phyloP scores from a whole-genome alignment of 2,113 vertebrate species.

The Sterrhoptilus dennistouni region DNA sequence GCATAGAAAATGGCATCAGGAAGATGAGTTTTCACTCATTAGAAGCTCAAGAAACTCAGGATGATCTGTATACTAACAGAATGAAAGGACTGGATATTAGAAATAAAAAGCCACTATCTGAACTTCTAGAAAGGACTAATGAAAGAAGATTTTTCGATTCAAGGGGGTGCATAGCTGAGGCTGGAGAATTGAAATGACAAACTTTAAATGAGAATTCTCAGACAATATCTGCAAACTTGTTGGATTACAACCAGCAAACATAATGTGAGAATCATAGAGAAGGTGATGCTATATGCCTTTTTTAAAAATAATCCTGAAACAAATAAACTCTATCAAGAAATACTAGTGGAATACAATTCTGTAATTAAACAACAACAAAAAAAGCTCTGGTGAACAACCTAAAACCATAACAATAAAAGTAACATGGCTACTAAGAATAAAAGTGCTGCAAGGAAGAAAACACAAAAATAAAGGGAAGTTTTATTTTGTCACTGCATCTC shows the following conservation, averaged over 20 bases:
- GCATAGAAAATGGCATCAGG: not conserved
- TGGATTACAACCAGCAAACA: not conserved
- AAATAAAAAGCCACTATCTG: not conserved
- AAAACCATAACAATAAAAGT: not conserved
- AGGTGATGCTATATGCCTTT: not conserved
- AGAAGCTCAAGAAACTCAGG: not conserved
- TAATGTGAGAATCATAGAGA: not conserved
- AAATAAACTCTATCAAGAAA: not conserved
- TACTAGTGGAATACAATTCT: not conserved
- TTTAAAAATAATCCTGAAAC: not conserved
- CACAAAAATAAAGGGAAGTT: not conserved
- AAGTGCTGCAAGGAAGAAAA: not conserved
- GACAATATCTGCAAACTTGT: not conserved
- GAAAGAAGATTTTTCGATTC: not conserved
- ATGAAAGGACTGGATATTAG: not conserved
- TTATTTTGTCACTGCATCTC: not conserved
- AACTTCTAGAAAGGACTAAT: not conserved
- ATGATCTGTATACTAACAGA: not conserved
- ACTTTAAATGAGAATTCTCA: not conserved
- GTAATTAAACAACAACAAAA: not conserved
- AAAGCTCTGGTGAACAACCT: not conserved
- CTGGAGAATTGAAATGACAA: not conserved
- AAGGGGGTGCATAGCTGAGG: not conserved
- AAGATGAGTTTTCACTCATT: not conserved
- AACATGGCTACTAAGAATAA: not conserved